Conservation (phyloP, 1,140 invertebrate genomes). For the Aphaenogaster floridana region DNA sequence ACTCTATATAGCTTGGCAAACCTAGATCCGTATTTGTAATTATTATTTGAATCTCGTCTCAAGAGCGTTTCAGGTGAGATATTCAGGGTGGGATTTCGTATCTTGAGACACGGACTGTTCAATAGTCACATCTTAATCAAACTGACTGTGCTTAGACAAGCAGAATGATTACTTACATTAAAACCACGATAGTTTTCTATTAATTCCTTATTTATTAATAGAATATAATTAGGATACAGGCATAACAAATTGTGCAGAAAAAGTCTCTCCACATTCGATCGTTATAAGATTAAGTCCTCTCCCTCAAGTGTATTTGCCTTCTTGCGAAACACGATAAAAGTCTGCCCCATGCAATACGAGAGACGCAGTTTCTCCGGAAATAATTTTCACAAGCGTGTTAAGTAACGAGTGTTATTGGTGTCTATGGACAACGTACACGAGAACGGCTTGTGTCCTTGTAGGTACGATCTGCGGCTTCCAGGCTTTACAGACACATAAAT, state of each 20-base stretch:
- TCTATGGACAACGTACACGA: slow-evolving; percentile 3
- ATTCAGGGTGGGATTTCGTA: background rate
- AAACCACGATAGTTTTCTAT: background rate
- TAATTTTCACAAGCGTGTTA: slow-evolving; percentile 52
- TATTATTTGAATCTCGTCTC: background rate
- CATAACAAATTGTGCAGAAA: background rate
- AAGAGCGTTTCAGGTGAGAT: background rate
- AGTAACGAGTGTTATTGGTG: slow-evolving; percentile 21
- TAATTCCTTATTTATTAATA: background rate
- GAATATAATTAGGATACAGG: background rate
- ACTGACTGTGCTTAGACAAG: background rate
- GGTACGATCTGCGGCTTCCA: slow-evolving; percentile 60
- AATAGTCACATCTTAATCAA: slow-evolving; percentile 16
- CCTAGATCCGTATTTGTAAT: background rate
- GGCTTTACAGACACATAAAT: slow-evolving; percentile 75
- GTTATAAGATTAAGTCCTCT: background rate
- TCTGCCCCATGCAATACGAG: slow-evolving; percentile 15
- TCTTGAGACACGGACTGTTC: slow-evolving; percentile 1
- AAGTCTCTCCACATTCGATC: background rate
- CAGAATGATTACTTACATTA: background rate
- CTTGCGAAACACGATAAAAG: slow-evolving; percentile 18
- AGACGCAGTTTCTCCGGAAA: slow-evolving; percentile 63
- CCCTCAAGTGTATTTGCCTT: background rate
- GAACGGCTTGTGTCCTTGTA: slow-evolving; percentile 35
- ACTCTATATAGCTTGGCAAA: background rate